Base-by-base conservation (phyloP, 2,888 invertebrate species). In the Liodrosophila aerea region DNA sequence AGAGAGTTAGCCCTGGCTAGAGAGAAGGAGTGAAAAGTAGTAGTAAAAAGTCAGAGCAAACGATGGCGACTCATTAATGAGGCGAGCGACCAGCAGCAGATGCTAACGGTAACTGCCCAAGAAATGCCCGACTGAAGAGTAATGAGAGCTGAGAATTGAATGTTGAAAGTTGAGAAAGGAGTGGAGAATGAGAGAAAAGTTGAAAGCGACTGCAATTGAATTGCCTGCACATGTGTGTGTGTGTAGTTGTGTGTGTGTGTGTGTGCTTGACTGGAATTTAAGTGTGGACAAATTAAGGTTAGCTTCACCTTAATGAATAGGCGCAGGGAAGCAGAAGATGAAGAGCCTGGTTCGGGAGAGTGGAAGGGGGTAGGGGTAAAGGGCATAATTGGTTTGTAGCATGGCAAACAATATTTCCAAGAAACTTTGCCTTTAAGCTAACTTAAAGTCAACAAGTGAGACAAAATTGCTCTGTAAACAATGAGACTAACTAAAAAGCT, bases 201-300 rank as follows among this genome's bases (percentile, higher is more conserved):
- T 54, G 50, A 58, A 61, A 52, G 43, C 30, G 47, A n/a, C 34
- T 51, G 54, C 39, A 61, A 30, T 45, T 50, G 66, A 65, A 49
- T 43, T 7, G 8, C n/a, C 16, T n/a, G 1, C 11, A 22, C 30
- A 44, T 33, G 15, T 51, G 33, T 41, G 15, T 33, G 22, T 15
- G 11, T 11, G 29, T 34, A n/a, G 51, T 12, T 44, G 15, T 12
- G 4, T 33, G 27, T 41, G 36, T 13, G 34, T 31, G 15, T 57
- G 40, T 31, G 39, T 47, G 29, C 57, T 62, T 56, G 33, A 58
- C 29, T 64, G 53, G 44, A 82, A 57, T 72, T 78, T 37, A 75
- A 82, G 67, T 71, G 83, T 67, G 76, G 76, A 67, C 75, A 75
- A 64, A 67, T 75, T 71, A 78, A 67, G 82, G 76, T 72, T 78